Evolutionary conservation across 2,888 invertebrate species (phyloP).

Genomic region (Camponotus fellah): DNA sequence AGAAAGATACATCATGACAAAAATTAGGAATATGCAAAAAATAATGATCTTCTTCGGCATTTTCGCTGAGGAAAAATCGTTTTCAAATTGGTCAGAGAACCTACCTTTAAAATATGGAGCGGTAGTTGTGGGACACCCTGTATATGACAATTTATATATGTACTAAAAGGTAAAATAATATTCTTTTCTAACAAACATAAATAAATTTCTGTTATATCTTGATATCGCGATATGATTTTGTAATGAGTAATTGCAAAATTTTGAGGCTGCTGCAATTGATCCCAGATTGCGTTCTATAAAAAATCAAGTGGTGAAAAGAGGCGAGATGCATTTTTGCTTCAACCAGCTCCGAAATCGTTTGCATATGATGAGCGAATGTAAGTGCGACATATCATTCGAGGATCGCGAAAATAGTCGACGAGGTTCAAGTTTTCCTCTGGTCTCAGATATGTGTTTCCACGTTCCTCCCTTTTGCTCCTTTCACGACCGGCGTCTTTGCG

Average conservation of each 20-base stretch:
- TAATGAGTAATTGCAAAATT: neutral
- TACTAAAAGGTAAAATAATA: neutral
- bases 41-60: no score
- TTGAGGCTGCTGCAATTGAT: neutral
- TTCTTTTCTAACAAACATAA: neutral
- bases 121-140: no score
- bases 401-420: neutral
- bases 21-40: no score
- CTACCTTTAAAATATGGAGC: no score
- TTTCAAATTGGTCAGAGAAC: no score
- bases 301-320: conserved; percentile 52
- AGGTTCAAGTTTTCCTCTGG: neutral
- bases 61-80: no score
- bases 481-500: conserved; percentile 15
- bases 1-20: no score
- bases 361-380: conserved; percentile 66
- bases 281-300: conserved; percentile 11
- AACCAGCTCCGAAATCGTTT: conserved; percentile 48
- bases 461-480: neutral
- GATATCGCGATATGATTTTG: neutral
- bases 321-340: conserved; percentile 54
- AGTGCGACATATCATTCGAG: conserved; percentile 26
- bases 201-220: neutral
- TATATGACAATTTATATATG: neutral
- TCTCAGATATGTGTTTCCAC: neutral